A percentile compares a stretch with the other conserved stretches of the same genome.
phyloP scores from a whole-genome alignment of 2,113 vertebrate species.

The Saguinus midas region DNA sequence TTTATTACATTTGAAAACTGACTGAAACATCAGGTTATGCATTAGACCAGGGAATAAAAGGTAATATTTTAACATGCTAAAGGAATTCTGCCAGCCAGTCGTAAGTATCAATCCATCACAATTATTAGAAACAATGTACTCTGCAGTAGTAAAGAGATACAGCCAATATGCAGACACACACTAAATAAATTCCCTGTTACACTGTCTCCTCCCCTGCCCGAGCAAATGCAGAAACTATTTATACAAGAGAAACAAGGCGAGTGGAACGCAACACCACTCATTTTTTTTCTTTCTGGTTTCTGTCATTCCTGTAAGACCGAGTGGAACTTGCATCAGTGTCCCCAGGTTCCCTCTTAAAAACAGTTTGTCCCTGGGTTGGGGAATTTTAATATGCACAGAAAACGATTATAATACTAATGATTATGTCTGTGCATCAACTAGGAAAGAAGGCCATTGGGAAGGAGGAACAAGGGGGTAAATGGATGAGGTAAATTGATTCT shows the following conservation, averaged over 20 bases:
- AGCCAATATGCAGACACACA: slow-evolving; percentile 48
- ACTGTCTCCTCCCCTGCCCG: neutral
- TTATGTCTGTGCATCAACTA: neutral
- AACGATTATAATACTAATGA: neutral
- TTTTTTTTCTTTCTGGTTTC: neutral
- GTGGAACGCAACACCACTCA: neutral
- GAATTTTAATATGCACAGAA: neutral
- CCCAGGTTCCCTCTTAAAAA: neutral
- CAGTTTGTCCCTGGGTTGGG: neutral
- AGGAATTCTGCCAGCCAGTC: slow-evolving; percentile 68
- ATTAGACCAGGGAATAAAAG: slow-evolving; percentile 70
- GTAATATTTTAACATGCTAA: slow-evolving; percentile 55
- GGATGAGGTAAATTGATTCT: neutral
- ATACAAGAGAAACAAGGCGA: slow-evolving; percentile 3
- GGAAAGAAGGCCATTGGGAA: neutral
- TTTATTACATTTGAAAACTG: slow-evolving; percentile 62
- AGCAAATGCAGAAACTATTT: slow-evolving; percentile 1
- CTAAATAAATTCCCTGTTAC: slow-evolving; percentile 57
- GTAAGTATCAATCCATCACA: slow-evolving; percentile 67
- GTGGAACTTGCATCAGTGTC: neutral
- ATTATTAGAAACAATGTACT: slow-evolving; percentile 67
- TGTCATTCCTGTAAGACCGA: neutral
- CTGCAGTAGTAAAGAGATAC: slow-evolving; percentile 58
- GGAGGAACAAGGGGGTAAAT: neutral
- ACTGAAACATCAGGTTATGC: slow-evolving; percentile 47